These are phyloP conservation scores for Aurelia sp. DNA, from an alignment of 30 jellyfish, hydroid and myxozoan species.

Conservation along the genomic window DNA sequence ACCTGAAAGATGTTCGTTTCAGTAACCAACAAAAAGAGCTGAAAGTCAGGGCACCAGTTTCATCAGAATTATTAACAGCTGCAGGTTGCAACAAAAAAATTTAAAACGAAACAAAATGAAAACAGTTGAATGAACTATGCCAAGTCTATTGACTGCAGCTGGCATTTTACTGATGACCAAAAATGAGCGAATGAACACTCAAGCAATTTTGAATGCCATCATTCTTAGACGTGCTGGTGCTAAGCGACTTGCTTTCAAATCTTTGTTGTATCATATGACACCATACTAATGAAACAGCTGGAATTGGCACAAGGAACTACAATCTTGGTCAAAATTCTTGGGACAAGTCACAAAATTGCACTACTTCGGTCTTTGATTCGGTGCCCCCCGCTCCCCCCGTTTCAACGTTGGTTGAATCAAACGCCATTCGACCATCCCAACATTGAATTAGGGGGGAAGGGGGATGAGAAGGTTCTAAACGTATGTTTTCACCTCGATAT, in stretches of 20 bases:
- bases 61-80: neutral
- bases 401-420: too few relatives aligned
- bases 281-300: neutral
- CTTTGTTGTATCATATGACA: neutral
- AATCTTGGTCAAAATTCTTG: too few relatives aligned
- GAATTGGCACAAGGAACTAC: neutral
- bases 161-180: slow-evolving; percentile 1
- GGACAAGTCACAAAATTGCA: too few relatives aligned
- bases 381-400: too few relatives aligned
- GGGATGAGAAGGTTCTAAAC: too few relatives aligned
- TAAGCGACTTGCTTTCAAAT: neutral
- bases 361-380: too few relatives aligned
- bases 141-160: neutral
- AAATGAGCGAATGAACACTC: neutral
- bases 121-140: neutral
- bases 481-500: too few relatives aligned
- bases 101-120: neutral
- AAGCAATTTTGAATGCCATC: neutral
- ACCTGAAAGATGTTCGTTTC: neutral
- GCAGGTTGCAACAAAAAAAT: slow-evolving; percentile 5
- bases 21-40: neutral
- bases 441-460: too few relatives aligned
- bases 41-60: slow-evolving; percentile 2
- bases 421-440: too few relatives aligned
- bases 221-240: slow-evolving; percentile 10